Percentiles rank a stretch among this genome's conserved stretches.
Conservation (phyloP, 2,797 vertebrate genomes). For the Pseudochirops cupreus region DNA sequence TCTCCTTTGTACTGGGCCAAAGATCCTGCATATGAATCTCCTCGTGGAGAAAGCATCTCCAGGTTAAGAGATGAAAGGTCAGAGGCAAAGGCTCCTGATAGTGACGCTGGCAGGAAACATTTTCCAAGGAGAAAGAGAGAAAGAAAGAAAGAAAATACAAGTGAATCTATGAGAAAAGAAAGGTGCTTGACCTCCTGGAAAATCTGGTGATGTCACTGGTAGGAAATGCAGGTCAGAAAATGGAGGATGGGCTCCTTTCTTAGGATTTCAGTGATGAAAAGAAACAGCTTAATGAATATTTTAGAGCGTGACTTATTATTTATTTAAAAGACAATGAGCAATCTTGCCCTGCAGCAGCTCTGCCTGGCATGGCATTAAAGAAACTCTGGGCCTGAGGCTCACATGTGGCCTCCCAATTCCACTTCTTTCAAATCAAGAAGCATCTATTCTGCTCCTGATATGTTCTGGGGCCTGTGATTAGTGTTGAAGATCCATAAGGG, state of each 20-base stretch:
- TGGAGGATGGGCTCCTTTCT: slow-evolving; percentile 19
- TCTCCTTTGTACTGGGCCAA: slow-evolving; percentile 70
- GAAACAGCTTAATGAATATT: background rate
- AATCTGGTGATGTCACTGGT: slow-evolving; percentile 51
- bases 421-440: too few relatives aligned
- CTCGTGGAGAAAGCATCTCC: slow-evolving; percentile 59
- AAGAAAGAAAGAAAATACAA: slow-evolving; percentile 27
- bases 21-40: slow-evolving; percentile 61
- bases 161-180: slow-evolving; percentile 58
- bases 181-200: slow-evolving; percentile 45
- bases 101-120: slow-evolving; percentile 50
- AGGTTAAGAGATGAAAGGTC: slow-evolving; percentile 32
- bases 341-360: background rate
- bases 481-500: background rate
- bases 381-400: background rate
- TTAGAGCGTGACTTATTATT: slow-evolving; percentile 21
- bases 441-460: background rate
- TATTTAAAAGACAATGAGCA: background rate
- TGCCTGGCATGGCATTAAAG: background rate
- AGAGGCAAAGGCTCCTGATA: slow-evolving; percentile 63
- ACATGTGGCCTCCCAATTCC: background rate
- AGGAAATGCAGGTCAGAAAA: slow-evolving; percentile 42
- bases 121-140: slow-evolving; percentile 51
- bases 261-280: slow-evolving; percentile 35
- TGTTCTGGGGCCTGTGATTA: background rate